Evolutionary conservation across 64 coral and sea anemone species (phyloP).

Genomic region (Montipora cactus): DNA sequence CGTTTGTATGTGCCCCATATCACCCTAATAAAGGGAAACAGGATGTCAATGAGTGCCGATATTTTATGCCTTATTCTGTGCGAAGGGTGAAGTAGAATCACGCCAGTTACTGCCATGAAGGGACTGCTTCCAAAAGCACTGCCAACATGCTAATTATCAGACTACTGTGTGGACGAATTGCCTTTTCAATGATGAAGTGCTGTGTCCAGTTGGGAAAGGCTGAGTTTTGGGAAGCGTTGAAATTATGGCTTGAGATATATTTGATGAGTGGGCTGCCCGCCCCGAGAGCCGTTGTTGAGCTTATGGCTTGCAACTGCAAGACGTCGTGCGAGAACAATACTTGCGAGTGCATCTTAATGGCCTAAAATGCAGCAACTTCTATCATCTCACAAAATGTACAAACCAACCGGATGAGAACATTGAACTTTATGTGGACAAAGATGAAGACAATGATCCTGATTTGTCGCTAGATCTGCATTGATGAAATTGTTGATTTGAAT

Average conservation of each 20-base stretch:
- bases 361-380: background rate
- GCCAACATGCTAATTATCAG: background rate
- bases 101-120: slow-evolving; percentile 11
- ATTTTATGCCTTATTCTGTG: background rate
- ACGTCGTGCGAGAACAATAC: background rate
- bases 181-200: background rate
- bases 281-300: background rate
- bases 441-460: too few relatives aligned
- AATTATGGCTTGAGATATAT: background rate
- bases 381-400: background rate
- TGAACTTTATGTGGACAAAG: too few relatives aligned
- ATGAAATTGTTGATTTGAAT: too few relatives aligned
- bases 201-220: background rate
- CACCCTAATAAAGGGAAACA: background rate
- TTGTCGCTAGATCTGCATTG: too few relatives aligned
- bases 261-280: background rate
- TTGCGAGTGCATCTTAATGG: slow-evolving; percentile 34
- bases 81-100: slow-evolving; percentile 4
- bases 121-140: background rate
- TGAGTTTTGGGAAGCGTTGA: background rate
- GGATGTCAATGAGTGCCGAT: background rate
- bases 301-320: slow-evolving; percentile 1
- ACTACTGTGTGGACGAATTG: background rate
- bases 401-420: background rate
- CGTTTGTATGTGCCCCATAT: background rate